phyloP scores from a whole-genome alignment of 2,797 vertebrate species.

The Phoxinus dragarum region DNA sequence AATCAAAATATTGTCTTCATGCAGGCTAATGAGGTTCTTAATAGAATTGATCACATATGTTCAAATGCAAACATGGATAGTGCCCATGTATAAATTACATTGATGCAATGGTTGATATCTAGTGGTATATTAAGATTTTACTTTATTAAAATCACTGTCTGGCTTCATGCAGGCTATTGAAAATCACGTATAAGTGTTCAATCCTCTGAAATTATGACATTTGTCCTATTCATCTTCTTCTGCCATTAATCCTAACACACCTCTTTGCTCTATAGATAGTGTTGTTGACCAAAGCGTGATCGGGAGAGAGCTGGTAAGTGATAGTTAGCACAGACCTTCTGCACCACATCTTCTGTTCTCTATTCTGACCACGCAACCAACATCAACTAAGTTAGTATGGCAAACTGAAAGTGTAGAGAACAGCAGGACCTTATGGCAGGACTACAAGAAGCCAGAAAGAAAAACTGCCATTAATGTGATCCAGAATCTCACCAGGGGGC shows the following conservation, averaged over 20 bases:
- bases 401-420: conserved; percentile 26
- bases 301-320: neutral
- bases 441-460: neutral
- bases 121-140: too few relatives aligned
- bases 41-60: neutral
- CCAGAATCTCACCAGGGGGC: conserved; percentile 69
- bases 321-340: neutral
- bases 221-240: neutral
- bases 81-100: neutral
- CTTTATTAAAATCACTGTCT: neutral
- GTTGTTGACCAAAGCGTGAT: conserved; percentile 33
- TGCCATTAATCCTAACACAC: neutral
- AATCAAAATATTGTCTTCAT: neutral
- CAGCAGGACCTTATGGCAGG: neutral
- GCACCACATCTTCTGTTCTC: neutral
- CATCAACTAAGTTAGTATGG: conserved; percentile 29
- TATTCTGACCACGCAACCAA: conserved; percentile 42
- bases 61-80: neutral
- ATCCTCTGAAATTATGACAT: neutral
- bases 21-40: neutral
- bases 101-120: neutral
- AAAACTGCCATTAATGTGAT: conserved; percentile 4
- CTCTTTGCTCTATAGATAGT: conserved; percentile 39
- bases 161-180: neutral
- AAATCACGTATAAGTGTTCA: neutral